Evolutionary conservation across 2,113 vertebrate species (phyloP).

Genomic region (Nerophis lumbriciformis): DNA sequence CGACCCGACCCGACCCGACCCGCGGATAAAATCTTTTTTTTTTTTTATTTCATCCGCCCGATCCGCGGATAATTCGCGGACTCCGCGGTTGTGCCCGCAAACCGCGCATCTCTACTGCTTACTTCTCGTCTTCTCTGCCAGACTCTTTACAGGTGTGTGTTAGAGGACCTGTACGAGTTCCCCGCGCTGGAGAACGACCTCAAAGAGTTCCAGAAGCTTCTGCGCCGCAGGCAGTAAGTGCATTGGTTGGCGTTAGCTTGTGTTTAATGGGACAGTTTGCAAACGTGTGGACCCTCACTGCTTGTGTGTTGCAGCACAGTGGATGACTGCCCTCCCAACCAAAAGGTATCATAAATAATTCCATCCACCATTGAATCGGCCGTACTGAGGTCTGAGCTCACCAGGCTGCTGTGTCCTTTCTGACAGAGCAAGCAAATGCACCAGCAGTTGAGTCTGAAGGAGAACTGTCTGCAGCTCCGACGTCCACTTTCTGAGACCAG

Average conservation of each 20-base stretch:
- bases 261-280: neutral
- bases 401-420: conserved; percentile 1
- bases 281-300: neutral
- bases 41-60: too few species aligned
- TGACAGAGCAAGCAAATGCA: conserved; percentile 88
- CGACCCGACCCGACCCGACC: too few species aligned
- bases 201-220: conserved; percentile 96
- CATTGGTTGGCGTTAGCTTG: neutral
- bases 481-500: conserved; percentile 77
- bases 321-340: conserved; percentile 92
- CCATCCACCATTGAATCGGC: neutral
- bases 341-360: conserved; percentile 57
- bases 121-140: conserved; percentile 42
- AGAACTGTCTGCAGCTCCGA: conserved; percentile 85
- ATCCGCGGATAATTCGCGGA: too few species aligned
- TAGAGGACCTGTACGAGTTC: conserved; percentile 95
- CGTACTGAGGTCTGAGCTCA: neutral
- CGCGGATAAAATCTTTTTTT: too few species aligned
- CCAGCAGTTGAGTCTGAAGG: conserved; percentile 93
- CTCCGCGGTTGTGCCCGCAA: too few species aligned
- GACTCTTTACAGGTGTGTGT: conserved; percentile 91
- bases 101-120: too few species aligned
- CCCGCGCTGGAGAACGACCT: conserved; percentile 91
- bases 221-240: conserved; percentile 94
- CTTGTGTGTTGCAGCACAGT: conserved; percentile 77